These are phyloP conservation scores for Lycodopsis pacificus DNA, from an alignment of 2,797 vertebrate genomes.

Conservation along the genomic window DNA sequence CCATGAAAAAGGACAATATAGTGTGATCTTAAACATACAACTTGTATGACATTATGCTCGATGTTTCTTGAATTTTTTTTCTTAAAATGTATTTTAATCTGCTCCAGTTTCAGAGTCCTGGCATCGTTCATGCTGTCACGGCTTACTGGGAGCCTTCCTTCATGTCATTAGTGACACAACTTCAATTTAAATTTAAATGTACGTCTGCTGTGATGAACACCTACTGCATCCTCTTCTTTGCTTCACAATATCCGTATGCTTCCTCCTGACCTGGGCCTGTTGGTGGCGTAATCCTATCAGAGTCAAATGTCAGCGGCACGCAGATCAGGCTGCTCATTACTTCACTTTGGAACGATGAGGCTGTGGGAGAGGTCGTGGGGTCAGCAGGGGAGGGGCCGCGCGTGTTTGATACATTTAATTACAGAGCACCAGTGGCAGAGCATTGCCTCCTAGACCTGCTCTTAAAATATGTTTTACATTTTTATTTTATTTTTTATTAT, in stretches of 20 bases:
- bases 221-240: background rate
- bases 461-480: too few relatives aligned
- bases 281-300: conserved; percentile 62
- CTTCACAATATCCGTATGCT: background rate
- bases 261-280: conserved; percentile 28
- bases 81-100: background rate
- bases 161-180: background rate
- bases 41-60: background rate
- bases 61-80: background rate
- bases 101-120: background rate
- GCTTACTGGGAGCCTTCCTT: background rate
- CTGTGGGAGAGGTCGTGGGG: conserved; percentile 43
- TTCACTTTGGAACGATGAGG: conserved; percentile 58
- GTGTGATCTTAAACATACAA: background rate
- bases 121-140: background rate
- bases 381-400: conserved; percentile 45
- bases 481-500: too few relatives aligned
- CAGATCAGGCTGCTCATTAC: conserved; percentile 69
- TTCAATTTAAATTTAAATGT: background rate
- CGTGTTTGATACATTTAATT: conserved; percentile 64
- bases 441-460: too few relatives aligned
- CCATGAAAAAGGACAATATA: background rate
- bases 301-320: conserved; percentile 67
- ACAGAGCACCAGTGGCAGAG: conserved; percentile 56
- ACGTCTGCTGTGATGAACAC: background rate